These are phyloP conservation scores for Sebastolobus altivelis DNA, from an alignment of 2,797 vertebrate genomes.

Conservation along the genomic window DNA sequence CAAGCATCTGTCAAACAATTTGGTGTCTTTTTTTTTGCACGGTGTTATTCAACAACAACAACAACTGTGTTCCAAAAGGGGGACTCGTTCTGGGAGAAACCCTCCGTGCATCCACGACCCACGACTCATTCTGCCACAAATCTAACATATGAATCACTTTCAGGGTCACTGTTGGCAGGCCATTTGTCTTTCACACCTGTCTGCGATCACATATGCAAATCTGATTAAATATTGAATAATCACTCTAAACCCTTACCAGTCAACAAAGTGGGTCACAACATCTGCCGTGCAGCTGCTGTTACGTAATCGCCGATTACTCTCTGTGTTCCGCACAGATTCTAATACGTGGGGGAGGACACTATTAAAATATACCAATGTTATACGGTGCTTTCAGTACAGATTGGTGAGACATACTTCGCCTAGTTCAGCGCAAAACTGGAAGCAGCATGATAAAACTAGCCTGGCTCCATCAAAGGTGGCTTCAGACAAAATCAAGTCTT, in stretches of 20 bases:
- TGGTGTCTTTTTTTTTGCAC: not conserved
- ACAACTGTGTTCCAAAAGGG: not conserved
- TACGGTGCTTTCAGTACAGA: not conserved
- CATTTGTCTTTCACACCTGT: slow-evolving; percentile 57
- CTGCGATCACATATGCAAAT: slow-evolving; percentile 63
- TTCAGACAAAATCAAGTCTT: not conserved
- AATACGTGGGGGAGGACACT: slow-evolving; percentile 22
- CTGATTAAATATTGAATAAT: slow-evolving; percentile 75
- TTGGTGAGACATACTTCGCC: not conserved
- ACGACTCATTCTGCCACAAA: not conserved
- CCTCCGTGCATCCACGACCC: not conserved
- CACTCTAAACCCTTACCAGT: slow-evolving; percentile 63
- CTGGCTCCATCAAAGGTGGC: not conserved
- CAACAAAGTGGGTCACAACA: slow-evolving; percentile 72
- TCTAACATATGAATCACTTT: not conserved
- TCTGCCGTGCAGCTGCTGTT: slow-evolving; percentile 68
- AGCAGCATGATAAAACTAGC: not conserved
- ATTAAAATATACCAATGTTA: not conserved
- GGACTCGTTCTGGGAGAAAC: not conserved
- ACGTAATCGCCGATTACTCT: slow-evolving; percentile 65
- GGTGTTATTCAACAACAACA: not conserved
- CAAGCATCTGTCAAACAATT: slow-evolving; percentile 37
- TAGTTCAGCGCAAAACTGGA: not conserved
- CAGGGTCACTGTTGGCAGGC: slow-evolving; percentile 27
- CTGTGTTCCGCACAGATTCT: slow-evolving; percentile 43